These are phyloP conservation scores for Rhinoptilus africanus DNA, from an alignment of 2,113 vertebrate species.

Conservation along the genomic window DNA sequence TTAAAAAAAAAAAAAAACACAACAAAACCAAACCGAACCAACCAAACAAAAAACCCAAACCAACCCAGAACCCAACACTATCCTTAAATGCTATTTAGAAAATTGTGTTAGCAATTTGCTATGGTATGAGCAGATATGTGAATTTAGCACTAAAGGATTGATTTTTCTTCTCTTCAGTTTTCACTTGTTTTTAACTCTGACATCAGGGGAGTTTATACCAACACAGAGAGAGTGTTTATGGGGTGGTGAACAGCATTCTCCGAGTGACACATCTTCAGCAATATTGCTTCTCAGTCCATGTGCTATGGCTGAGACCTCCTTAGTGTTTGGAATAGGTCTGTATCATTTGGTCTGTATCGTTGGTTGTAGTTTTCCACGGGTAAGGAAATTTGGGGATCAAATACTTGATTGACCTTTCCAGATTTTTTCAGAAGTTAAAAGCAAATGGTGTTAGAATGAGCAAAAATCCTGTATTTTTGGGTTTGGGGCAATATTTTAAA, in stretches of 20 bases:
- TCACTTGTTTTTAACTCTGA: neutral
- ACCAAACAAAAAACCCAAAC: no score
- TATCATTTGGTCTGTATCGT: neutral
- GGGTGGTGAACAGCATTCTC: neutral
- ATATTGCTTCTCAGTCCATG: neutral
- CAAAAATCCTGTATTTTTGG: neutral
- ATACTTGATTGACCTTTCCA: neutral
- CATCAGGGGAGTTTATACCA: neutral
- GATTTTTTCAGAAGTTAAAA: neutral
- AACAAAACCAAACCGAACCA: no score
- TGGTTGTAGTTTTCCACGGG: neutral
- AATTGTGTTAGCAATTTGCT: neutral
- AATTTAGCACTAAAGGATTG: neutral
- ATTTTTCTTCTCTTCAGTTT: neutral
- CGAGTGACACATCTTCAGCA: neutral
- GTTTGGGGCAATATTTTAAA: neutral
- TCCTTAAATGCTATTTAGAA: neutral
- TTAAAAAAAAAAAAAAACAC: no score
- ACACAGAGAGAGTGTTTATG: neutral
- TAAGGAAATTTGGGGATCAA: neutral
- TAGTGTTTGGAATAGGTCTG: neutral
- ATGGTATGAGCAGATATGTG: neutral
- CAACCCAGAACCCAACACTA: neutral
- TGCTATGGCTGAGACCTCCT: neutral
- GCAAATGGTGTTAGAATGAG: neutral